These are phyloP conservation scores for Montipora cactus DNA, from an alignment of 64 coral and sea anemone species.

Conservation along the genomic window DNA sequence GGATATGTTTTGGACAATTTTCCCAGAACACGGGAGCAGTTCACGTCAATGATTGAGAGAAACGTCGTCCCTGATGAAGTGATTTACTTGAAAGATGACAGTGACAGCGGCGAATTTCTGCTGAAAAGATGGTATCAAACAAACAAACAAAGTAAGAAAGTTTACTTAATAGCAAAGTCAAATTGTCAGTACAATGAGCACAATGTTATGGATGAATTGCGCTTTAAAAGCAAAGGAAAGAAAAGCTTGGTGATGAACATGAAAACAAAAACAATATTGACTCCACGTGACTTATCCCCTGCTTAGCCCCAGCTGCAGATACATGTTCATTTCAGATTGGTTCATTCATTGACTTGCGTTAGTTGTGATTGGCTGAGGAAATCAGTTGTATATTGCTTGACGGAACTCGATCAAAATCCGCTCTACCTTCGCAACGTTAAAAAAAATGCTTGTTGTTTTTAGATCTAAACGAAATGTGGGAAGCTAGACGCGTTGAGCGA, in stretches of 20 bases:
- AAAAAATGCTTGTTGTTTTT: neutral
- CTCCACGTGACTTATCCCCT: too few species aligned
- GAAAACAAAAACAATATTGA: too few species aligned
- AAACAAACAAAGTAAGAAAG: conserved; percentile 77
- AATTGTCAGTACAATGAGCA: too few species aligned
- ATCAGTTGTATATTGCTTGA: too few species aligned
- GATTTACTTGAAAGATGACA: conserved; percentile 82
- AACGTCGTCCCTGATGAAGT: conserved; percentile 91
- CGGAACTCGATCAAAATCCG: too few species aligned
- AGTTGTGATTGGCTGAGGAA: too few species aligned
- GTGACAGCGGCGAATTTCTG: conserved; percentile 81
- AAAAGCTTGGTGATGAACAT: too few species aligned
- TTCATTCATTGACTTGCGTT: too few species aligned
- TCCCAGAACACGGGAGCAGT: conserved; percentile 91
- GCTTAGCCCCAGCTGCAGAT: too few species aligned
- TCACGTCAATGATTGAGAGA: conserved; percentile 90
- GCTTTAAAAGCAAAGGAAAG: too few species aligned
- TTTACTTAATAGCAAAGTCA: neutral
- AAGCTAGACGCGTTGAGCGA: conserved; percentile 52
- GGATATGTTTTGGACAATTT: conserved; percentile 91
- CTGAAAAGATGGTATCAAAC: conserved; percentile 87
- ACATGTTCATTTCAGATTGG: neutral
- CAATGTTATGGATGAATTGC: too few species aligned
- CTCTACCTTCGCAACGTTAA: too few species aligned
- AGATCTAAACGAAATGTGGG: conserved; percentile 81